Evolutionary conservation across 2,888 invertebrate species (phyloP), one percentile per base, ranked within the genome.

Genomic region (Chelonus formosanus): DNA sequence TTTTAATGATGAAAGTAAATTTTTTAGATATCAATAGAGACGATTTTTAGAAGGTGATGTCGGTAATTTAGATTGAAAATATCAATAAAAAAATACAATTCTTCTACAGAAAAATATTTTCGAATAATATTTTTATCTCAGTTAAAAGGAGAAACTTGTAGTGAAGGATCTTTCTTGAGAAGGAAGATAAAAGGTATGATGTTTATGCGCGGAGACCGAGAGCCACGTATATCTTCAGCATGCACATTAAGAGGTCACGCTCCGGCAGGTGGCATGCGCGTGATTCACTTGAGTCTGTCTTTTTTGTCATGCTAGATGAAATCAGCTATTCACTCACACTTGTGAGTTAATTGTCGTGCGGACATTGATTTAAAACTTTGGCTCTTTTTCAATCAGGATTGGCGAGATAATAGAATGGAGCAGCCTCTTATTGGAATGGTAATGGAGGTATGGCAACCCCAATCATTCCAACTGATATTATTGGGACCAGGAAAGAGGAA

Each of bases 191-290:
- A 54, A 62, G 58, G 64, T 61, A 65, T 63, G 65, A 57, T 61
- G 55, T 61, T 59, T 58, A 20, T 53, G 65, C 54, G 62, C 57
- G 61, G 47, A 52, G 43, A 57, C 61, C 50, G 44, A 68, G 40
- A 40, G 6, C 63, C 67, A 65, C 63, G 66, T 67, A 59, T 68
- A 66, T 67, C 66, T 73, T 68, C 69, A 73, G 74, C 72, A 74
- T 73, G 75, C 74, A 71, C 78, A 80, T 79, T 77, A 80, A 80
- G 79, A 78, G 80, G 78, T 80, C 80, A 77, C 78, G 79, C 76
- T 77, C 80, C 76, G 80, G 80, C 80, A 80, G 80, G 80, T 80
- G 80, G 79, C 71, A 74, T 74, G 74, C 77, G 73, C 78, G 79
- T 79, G 80, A 80, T 79, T 80, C 77, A 79, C 76, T 76, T 76